Conservation (phyloP, 53 echinoderm and acorn worm genomes). For the Temnopleurus reevesii region DNA sequence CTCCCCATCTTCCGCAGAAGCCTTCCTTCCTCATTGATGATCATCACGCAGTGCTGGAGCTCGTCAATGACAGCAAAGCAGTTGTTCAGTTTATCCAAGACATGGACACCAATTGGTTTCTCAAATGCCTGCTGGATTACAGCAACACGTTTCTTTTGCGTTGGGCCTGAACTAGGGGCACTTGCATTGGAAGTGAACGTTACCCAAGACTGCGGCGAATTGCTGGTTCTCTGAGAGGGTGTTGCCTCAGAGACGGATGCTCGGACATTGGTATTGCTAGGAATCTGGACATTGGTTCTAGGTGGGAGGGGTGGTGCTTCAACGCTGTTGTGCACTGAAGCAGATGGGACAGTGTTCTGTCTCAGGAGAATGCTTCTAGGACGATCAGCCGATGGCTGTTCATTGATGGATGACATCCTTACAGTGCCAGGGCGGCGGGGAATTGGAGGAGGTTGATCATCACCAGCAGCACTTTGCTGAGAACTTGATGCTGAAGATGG, state of each 20-base stretch:
- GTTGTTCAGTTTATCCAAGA: conserved; percentile 68
- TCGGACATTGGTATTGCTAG: background rate
- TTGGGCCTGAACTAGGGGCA: background rate
- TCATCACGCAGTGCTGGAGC: conserved; percentile 75
- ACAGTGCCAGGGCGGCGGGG: conserved; percentile 32
- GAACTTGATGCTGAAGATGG: background rate
- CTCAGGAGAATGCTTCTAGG: conserved; percentile 29
- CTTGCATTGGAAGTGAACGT: conserved; percentile 57
- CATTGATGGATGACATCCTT: background rate
- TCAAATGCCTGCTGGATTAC: conserved; percentile 75
- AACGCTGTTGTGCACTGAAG: background rate
- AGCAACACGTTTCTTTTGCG: conserved; percentile 9
- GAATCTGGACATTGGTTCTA: background rate
- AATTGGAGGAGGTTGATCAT: conserved; percentile 47
- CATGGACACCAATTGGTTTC: conserved; percentile 78
- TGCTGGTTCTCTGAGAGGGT: conserved; percentile 1
- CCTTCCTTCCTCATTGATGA: conserved; percentile 81
- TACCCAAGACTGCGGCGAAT: conserved; percentile 57
- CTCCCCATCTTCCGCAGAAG: conserved; percentile 76
- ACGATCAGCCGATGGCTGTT: background rate
- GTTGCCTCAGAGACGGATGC: conserved; percentile 21
- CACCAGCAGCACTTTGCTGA: background rate
- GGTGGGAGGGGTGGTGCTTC: conserved; percentile 50
- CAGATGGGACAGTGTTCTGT: background rate
- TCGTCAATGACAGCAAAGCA: conserved; percentile 88